Percentiles rank a stretch among this genome's conserved stretches.
phyloP scores from a whole-genome alignment of 2,113 vertebrate genomes.

The Dicentrarchus labrax region DNA sequence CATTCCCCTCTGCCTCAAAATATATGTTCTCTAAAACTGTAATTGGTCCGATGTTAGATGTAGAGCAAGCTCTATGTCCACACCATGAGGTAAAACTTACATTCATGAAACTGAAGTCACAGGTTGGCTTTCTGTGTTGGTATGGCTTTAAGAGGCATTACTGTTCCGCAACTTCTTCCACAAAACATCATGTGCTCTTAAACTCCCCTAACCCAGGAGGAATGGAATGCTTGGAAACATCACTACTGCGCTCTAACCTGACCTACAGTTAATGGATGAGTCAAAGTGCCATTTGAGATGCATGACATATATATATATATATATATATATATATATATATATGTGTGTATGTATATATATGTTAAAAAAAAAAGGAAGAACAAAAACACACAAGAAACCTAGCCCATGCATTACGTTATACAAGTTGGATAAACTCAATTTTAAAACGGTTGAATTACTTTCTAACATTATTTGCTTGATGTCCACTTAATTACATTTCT shows the following conservation, averaged over 20 bases:
- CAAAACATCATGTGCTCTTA: conserved; percentile 74
- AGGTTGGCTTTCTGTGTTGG: conserved; percentile 77
- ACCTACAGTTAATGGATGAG: conserved; percentile 76
- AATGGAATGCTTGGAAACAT: conserved; percentile 80
- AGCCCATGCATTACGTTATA: conserved; percentile 40
- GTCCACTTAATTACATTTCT: conserved; percentile 45
- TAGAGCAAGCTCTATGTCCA: conserved; percentile 75
- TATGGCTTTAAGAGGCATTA: conserved; percentile 81
- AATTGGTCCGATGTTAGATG: conserved; percentile 84
- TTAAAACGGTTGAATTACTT: conserved; percentile 42
- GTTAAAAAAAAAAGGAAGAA: not conserved
- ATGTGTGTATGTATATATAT: too few relatives aligned
- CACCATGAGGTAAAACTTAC: conserved; percentile 84
- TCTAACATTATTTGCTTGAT: conserved; percentile 45
- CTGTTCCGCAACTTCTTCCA: conserved; percentile 54
- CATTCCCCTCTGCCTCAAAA: conserved; percentile 52
- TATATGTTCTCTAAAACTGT: conserved; percentile 67
- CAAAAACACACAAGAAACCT: conserved; percentile 18
- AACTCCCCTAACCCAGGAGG: conserved; percentile 63
- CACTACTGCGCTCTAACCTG: conserved; percentile 68
- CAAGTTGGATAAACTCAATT: conserved; percentile 49
- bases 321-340: too few relatives aligned
- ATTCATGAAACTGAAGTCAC: conserved; percentile 82
- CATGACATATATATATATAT: conserved; percentile 30
- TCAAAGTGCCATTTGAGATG: conserved; percentile 79